Evolutionary conservation across 2,113 vertebrate species (phyloP), one percentile per base, ranked within the genome.

Genomic region (Seriola rivoliana): DNA sequence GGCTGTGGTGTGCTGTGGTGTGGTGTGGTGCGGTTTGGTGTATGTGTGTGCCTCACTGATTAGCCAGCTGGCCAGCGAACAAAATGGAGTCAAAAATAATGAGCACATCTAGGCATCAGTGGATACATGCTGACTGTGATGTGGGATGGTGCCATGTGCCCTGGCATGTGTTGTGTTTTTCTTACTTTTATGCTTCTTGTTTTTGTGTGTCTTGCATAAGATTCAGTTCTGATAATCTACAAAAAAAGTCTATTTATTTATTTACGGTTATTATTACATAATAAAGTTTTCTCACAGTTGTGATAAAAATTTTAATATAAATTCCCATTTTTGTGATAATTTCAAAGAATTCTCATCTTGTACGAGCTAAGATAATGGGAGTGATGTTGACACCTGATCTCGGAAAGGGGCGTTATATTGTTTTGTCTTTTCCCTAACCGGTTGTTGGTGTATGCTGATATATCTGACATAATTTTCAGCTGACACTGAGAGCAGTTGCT

Each of bases 41-140:
- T 40, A 67, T 29, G 64, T 59, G 54, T 76, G 67, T 74, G 76
- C 46, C 76, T 73, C 14, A 4, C 71, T 90, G 83, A 90, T 89
- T 77, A 86, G 71, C 52, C 62, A 77, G 81, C 72, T 36, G 72
- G 72, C 66, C 75, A 42, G 46, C 52, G 55, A 75, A 58, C 29
- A 84, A 84, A 76, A 85, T 75, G 38, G 76, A 80, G 67, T 59
- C 4, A 14, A 59, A 86, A 86, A 88, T 88, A 86, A 90, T 87
- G 81, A 90, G 87, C 74, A 71, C 57, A 77, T 73, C 44, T 29
- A 25, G 16, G 66, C 54, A 63, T 85, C 81, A 62, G 64, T 21
- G 2, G 63, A 34, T 71, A 25, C 10, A 52, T 60, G 42, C 71
- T 80, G 52, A 50, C 70, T 81, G 81, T 59, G 79, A 85, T 76